phyloP scores from a whole-genome alignment of 2,888 invertebrate genomes.

The Pemphredon lugubris region DNA sequence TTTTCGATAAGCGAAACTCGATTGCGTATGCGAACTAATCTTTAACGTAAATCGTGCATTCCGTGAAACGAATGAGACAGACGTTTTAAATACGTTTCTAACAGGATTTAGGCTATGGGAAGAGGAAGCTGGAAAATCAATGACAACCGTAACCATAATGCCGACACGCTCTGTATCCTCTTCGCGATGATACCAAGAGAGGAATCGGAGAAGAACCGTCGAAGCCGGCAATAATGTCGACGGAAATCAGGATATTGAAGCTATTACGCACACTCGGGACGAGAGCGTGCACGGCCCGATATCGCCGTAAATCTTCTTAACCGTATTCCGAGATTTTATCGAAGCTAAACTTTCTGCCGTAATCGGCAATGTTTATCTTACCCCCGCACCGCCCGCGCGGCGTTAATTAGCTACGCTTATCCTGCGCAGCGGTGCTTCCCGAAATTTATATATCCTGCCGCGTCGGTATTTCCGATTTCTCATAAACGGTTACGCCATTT shows the following conservation, averaged over 20 bases:
- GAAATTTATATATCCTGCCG: conserved; percentile 11
- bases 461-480: background rate
- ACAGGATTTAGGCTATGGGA: conserved; percentile 7
- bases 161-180: conserved; percentile 50
- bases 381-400: background rate
- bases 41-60: background rate
- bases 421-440: background rate
- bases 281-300: conserved; percentile 7
- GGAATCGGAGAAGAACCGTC: conserved; percentile 26
- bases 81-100: background rate
- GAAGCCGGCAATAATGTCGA: conserved; percentile 23
- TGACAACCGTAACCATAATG: conserved; percentile 34
- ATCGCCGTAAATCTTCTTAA: conserved; percentile 36
- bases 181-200: conserved; percentile 18
- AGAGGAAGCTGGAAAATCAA: conserved; percentile 22
- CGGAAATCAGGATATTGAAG: conserved; percentile 45
- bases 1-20: too few relatives aligned
- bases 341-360: conserved; percentile 1
- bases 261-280: conserved; percentile 4
- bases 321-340: conserved; percentile 37
- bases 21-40: background rate
- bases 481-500: conserved; percentile 3
- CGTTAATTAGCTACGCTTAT: conserved; percentile 30
- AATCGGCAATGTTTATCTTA: conserved; percentile 24
- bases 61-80: conserved; percentile 8